A percentile compares a stretch with the other conserved stretches of the same genome.
Conservation (phyloP, 2,113 vertebrate genomes). For the Bungarus multicinctus region DNA sequence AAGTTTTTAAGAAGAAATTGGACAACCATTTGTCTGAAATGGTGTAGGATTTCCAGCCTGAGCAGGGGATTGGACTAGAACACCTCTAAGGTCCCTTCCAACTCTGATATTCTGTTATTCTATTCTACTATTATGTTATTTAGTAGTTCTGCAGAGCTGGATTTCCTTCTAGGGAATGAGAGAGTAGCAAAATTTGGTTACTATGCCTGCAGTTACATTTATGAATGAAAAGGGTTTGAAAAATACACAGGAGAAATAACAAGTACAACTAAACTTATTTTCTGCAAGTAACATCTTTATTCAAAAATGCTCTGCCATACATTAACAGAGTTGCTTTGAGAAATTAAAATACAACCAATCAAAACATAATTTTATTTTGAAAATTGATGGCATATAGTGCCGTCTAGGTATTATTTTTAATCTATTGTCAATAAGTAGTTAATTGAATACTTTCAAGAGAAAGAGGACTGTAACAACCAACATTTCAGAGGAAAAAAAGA, state of each 20-base stretch:
- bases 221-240: not conserved
- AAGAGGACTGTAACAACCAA: constrained; percentile 18
- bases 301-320: not conserved
- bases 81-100: no score
- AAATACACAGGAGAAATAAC: not conserved
- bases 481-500: constrained; percentile 31
- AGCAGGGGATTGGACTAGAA: no score
- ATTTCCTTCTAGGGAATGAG: not conserved
- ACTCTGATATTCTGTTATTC: no score
- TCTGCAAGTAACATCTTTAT: not conserved
- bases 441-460: constrained; percentile 34
- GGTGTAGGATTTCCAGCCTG: no score
- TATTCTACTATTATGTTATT: no score
- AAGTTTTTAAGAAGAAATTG: no score
- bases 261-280: not conserved
- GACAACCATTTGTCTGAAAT: no score
- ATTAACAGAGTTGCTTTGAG: not conserved
- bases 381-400: not conserved
- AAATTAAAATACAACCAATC: not conserved
- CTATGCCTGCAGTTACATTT: not conserved
- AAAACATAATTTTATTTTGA: constrained; percentile 5
- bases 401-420: not conserved
- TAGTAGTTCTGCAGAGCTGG: not conserved
- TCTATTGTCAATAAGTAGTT: constrained; percentile 11
- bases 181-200: not conserved